Conservation (phyloP, 2,797 vertebrate genomes). For the Chrosomus eos region DNA sequence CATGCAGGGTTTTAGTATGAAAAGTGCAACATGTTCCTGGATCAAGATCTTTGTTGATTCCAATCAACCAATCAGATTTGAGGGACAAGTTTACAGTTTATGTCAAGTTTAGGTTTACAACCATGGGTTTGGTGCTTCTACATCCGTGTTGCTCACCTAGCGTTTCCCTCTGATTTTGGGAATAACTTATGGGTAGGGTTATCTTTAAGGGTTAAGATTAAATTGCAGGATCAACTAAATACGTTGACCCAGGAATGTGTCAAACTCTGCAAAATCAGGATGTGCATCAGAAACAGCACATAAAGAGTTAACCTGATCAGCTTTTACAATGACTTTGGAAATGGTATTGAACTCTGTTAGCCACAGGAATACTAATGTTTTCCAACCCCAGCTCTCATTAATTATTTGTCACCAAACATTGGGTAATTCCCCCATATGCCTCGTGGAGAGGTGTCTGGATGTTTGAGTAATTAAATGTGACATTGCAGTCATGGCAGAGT, state of each 20-base stretch:
- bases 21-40: neutral
- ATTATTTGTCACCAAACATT: constrained; percentile 54
- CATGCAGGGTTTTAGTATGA: neutral
- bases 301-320: constrained; percentile 43
- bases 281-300: neutral
- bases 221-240: no score
- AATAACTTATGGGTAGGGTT: neutral
- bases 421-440: constrained; percentile 46
- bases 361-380: constrained; percentile 64
- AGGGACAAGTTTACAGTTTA: neutral
- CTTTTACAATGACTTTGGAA: constrained; percentile 48
- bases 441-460: constrained; percentile 45
- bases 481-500: constrained; percentile 40
- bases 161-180: no score
- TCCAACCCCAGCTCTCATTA: constrained; percentile 51
- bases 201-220: no score
- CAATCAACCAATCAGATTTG: neutral
- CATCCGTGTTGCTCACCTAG: neutral
- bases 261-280: neutral
- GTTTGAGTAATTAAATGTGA: constrained; percentile 53
- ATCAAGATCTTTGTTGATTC: neutral
- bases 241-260: neutral
- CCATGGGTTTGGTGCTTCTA: neutral
- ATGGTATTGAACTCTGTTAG: constrained; percentile 60
- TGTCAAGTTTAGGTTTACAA: neutral